A percentile compares a stretch with the other conserved stretches of the same genome.
These are phyloP conservation scores for Chaenodraco wilsoni DNA, from an alignment of 2,797 vertebrate genomes.

Conservation along the genomic window DNA sequence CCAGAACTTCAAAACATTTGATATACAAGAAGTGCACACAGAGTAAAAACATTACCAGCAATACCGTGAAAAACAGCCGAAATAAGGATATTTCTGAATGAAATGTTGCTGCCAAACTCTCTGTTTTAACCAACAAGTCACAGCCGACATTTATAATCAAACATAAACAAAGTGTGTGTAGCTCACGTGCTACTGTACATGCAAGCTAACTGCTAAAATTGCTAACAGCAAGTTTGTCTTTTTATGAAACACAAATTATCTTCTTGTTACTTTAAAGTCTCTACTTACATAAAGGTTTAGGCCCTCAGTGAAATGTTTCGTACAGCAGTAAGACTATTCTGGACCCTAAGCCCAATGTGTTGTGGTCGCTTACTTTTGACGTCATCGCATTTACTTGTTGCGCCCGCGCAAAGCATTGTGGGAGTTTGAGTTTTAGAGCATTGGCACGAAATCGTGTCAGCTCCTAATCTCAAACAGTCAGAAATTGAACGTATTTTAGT, in stretches of 20 bases:
- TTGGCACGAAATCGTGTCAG: not conserved
- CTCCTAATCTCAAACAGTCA: not conserved
- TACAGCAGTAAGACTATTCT: not conserved
- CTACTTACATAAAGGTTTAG: not conserved
- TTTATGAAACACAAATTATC: fast-evolving
- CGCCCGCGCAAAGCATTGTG: constrained; percentile 36
- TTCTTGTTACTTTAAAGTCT: not conserved
- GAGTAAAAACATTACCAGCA: not conserved
- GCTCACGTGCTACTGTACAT: constrained; percentile 15
- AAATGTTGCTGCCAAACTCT: not conserved
- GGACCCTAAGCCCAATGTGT: too few species aligned
- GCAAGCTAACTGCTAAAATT: constrained; percentile 2
- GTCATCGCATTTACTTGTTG: constrained; percentile 19
- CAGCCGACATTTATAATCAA: not conserved
- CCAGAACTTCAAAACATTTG: not conserved
- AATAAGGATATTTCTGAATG: not conserved
- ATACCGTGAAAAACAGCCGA: not conserved
- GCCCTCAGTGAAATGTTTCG: not conserved
- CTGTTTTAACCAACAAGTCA: not conserved
- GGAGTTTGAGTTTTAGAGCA: constrained; percentile 54
- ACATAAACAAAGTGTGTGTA: constrained; percentile 28
- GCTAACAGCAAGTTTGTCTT: not conserved
- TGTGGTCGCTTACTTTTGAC: constrained; percentile 34
- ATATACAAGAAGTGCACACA: not conserved
- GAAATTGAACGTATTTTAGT: not conserved